Conservation (phyloP, 2,797 vertebrate species). For the Coregonus suidteri region DNA sequence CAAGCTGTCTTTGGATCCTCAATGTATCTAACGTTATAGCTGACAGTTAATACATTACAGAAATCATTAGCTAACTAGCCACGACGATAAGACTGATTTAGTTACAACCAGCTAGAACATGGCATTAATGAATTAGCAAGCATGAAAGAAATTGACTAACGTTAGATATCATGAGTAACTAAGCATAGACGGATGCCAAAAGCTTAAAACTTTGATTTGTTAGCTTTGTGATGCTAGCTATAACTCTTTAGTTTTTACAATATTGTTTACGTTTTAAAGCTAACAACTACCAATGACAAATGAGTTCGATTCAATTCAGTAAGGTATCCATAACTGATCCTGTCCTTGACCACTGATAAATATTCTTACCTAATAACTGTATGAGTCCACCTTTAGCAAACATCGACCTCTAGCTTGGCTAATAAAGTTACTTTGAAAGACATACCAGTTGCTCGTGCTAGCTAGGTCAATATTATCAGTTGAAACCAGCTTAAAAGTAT, state of each 20-base stretch:
- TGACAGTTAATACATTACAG: too few species aligned
- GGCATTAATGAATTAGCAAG: too few species aligned
- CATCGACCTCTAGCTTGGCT: slow-evolving; percentile 38
- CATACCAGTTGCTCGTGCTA: not conserved
- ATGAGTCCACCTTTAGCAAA: slow-evolving; percentile 50
- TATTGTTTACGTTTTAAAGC: not conserved
- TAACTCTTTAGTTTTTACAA: too few species aligned
- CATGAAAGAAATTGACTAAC: too few species aligned
- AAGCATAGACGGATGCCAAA: too few species aligned
- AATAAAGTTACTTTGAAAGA: not conserved
- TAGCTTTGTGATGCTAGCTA: too few species aligned
- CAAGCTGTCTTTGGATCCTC: not conserved
- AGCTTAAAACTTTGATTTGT: too few species aligned
- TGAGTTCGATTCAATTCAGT: not conserved
- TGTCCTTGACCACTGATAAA: slow-evolving; percentile 50
- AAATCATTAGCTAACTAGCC: too few species aligned
- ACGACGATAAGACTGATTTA: too few species aligned
- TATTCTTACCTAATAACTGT: slow-evolving; percentile 45
- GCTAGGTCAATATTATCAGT: not conserved
- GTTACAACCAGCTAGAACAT: too few species aligned
- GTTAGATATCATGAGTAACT: too few species aligned
- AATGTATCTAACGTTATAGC: too few species aligned
- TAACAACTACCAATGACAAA: not conserved
- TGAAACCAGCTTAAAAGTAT: not conserved
- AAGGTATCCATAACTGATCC: slow-evolving; percentile 55